Conservation (phyloP, 2,797 vertebrate species). For the Sebastes goodei region DNA sequence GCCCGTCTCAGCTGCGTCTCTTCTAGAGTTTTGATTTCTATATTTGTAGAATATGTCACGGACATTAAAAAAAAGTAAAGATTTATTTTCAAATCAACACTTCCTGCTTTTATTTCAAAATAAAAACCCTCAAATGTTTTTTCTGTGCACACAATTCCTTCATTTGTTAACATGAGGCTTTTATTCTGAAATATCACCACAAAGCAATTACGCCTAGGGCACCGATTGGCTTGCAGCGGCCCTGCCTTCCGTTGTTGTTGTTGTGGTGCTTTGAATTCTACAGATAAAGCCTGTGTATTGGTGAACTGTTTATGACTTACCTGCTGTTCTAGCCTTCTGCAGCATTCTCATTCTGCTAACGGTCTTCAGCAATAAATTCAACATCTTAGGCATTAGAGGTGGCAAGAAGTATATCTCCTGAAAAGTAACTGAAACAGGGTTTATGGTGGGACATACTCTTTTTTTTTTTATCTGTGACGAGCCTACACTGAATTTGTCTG, state of each 20-base stretch:
- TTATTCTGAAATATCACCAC: no score
- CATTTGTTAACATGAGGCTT: no score
- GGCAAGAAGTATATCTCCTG: neutral
- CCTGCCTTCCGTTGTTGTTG: neutral
- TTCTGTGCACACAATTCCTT: no score
- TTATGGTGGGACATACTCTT: neutral
- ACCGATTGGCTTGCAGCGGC: no score
- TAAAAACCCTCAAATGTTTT: no score
- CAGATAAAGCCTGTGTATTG: neutral
- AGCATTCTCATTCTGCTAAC: neutral
- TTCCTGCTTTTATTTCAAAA: no score
- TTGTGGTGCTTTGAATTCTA: neutral
- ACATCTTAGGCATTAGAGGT: neutral
- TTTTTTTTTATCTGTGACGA: neutral
- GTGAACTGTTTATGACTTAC: neutral
- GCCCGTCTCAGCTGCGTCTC: no score
- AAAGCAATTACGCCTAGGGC: no score
- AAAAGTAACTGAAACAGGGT: conserved; percentile 11
- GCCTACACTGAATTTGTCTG: neutral
- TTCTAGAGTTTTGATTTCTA: no score
- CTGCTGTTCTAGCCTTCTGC: neutral
- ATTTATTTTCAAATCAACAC: no score
- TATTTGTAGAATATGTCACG: no score
- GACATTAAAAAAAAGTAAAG: no score
- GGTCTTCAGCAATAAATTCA: neutral